phyloP scores from a whole-genome alignment of 2,113 vertebrate species.

The Peromyscus maniculatus region DNA sequence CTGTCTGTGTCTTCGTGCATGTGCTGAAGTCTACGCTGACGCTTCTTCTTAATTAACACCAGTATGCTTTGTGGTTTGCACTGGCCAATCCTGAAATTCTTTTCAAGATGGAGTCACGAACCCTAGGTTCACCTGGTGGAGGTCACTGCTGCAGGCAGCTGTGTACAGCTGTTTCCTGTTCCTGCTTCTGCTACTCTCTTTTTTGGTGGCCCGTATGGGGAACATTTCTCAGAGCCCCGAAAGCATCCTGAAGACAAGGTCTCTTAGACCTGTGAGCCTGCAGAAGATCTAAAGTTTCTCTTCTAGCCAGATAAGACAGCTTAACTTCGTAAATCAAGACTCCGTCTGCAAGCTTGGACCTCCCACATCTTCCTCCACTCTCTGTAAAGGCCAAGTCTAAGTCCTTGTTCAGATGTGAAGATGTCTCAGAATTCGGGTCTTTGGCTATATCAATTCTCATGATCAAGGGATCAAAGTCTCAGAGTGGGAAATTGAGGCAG shows the following conservation, averaged over 20 bases:
- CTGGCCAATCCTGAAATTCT: background rate
- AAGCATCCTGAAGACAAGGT: background rate
- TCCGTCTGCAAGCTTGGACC: background rate
- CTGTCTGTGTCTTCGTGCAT: background rate
- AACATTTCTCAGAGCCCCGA: background rate
- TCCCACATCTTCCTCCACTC: background rate
- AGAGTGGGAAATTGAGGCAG: background rate
- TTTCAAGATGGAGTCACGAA: background rate
- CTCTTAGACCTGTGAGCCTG: background rate
- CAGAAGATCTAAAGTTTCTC: background rate
- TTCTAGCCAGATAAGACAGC: background rate
- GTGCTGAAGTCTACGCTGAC: background rate
- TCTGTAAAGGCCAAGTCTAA: too few relatives aligned
- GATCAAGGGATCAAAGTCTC: background rate
- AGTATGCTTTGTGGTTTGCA: background rate
- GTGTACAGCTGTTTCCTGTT: background rate
- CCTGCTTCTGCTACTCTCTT: background rate
- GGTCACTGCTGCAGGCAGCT: background rate
- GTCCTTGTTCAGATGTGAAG: background rate
- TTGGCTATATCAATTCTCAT: background rate
- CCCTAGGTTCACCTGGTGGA: background rate
- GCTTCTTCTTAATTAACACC: background rate
- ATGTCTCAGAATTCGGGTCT: background rate
- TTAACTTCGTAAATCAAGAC: background rate
- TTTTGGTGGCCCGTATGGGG: background rate